These are phyloP conservation scores for Nanger granti DNA, from an alignment of 2,113 vertebrate species.

Conservation along the genomic window DNA sequence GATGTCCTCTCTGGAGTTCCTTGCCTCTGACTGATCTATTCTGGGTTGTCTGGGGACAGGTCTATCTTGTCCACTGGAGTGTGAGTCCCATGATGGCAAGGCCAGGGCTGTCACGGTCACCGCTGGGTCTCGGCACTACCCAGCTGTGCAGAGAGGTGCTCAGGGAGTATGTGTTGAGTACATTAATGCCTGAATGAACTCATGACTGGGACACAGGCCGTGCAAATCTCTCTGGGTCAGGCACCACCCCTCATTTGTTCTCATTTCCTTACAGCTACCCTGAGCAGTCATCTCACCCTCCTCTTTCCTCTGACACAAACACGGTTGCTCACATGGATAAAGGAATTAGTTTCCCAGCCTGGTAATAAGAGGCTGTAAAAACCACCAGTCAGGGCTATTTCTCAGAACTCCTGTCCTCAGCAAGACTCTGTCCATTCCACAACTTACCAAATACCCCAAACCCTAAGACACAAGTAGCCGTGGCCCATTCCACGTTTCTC, in stretches of 20 bases:
- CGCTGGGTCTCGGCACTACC: background rate
- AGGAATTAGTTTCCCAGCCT: background rate
- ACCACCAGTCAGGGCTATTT: background rate
- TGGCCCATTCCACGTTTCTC: slow-evolving; percentile 87
- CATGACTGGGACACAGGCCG: background rate
- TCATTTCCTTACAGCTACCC: background rate
- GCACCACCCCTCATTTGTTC: background rate
- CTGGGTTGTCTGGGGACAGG: background rate
- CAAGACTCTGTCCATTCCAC: background rate
- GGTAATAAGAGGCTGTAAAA: background rate
- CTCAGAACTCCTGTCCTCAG: background rate
- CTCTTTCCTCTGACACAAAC: background rate
- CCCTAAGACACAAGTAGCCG: slow-evolving; percentile 84
- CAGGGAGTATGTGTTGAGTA: background rate
- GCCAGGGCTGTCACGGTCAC: background rate
- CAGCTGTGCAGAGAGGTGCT: background rate
- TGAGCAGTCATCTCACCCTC: accelerated
- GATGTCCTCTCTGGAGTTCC: background rate
- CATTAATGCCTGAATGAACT: background rate
- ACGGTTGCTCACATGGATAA: background rate
- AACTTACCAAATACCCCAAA: slow-evolving; percentile 87
- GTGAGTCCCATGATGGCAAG: background rate
- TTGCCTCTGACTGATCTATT: background rate
- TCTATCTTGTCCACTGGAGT: background rate
- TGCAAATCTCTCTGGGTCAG: background rate